phyloP scores from a whole-genome alignment of 2,888 invertebrate genomes.

The Muscina levida region DNA sequence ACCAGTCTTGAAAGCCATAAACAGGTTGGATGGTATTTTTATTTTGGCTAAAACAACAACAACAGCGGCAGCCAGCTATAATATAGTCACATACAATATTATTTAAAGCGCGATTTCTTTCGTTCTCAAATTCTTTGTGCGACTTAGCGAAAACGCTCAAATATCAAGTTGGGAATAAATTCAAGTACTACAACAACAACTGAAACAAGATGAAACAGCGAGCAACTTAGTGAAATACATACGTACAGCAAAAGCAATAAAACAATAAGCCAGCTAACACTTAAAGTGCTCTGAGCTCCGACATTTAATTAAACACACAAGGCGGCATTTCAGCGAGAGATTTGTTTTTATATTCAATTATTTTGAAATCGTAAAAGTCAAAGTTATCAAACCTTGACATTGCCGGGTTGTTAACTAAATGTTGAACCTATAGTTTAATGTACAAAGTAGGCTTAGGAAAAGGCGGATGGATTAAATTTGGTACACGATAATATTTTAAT shows the following conservation, averaged over 20 bases:
- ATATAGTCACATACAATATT: slow-evolving; percentile 36
- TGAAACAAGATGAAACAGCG: too few relatives aligned
- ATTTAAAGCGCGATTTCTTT: slow-evolving; percentile 56
- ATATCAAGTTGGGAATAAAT: slow-evolving; percentile 46
- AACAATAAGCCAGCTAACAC: slow-evolving; percentile 3
- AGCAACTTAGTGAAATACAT: slow-evolving; percentile 22
- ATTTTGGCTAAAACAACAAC: slow-evolving; percentile 26
- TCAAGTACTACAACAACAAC: slow-evolving; percentile 11
- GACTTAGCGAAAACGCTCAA: slow-evolving; percentile 54
- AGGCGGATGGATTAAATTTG: too few relatives aligned
- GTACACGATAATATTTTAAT: too few relatives aligned
- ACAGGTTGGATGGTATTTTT: slow-evolving; percentile 56
- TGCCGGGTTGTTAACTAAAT: too few relatives aligned
- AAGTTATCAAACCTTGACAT: too few relatives aligned
- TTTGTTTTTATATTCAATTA: too few relatives aligned
- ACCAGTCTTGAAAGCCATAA: slow-evolving; percentile 57
- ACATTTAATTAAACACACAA: too few relatives aligned
- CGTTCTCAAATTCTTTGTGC: slow-evolving; percentile 57
- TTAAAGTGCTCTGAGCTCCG: too few relatives aligned
- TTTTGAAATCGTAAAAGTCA: too few relatives aligned
- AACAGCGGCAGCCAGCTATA: background rate
- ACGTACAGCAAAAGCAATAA: background rate
- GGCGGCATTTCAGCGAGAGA: too few relatives aligned
- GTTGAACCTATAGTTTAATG: too few relatives aligned
- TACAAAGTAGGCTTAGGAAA: too few relatives aligned